These are phyloP conservation scores for Lasioglossum calceatum DNA, from an alignment of 2,888 invertebrate genomes.

Conservation along the genomic window DNA sequence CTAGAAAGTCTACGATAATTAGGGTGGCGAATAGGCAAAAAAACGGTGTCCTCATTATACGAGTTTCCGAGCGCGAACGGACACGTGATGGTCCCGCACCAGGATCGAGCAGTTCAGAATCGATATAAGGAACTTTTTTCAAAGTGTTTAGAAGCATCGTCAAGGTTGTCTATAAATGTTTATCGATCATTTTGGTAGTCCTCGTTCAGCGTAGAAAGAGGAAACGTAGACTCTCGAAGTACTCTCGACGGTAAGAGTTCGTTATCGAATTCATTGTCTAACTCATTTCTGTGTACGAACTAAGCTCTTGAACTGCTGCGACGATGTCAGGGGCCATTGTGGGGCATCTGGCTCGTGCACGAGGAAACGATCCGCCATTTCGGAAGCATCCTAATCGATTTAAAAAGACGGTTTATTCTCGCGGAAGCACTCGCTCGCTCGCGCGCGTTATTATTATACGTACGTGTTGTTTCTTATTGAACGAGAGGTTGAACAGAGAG, in stretches of 20 bases:
- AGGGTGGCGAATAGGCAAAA: background rate
- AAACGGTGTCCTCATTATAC: background rate
- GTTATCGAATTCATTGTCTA: background rate
- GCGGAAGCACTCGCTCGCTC: constrained; percentile 45
- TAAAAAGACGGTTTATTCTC: constrained; percentile 8
- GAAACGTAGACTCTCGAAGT: background rate
- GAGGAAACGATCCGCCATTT: constrained; percentile 21
- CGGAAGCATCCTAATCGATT: constrained; percentile 39
- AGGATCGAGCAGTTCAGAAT: background rate
- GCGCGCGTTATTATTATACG: constrained; percentile 45
- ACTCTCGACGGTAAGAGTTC: background rate
- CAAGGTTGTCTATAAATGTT: background rate
- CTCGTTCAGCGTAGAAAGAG: background rate
- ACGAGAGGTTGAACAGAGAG: background rate
- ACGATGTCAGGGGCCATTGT: background rate
- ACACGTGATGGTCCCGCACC: background rate
- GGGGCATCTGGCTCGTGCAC: background rate
- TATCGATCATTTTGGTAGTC: background rate
- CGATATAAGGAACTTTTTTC: background rate
- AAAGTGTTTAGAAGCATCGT: background rate
- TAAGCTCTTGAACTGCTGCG: background rate
- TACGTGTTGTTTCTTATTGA: constrained; percentile 76
- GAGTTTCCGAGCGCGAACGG: background rate
- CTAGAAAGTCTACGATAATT: background rate
- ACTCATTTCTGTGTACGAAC: background rate